Conservation (phyloP, 2,888 invertebrate species). For the Plusia festucae region DNA sequence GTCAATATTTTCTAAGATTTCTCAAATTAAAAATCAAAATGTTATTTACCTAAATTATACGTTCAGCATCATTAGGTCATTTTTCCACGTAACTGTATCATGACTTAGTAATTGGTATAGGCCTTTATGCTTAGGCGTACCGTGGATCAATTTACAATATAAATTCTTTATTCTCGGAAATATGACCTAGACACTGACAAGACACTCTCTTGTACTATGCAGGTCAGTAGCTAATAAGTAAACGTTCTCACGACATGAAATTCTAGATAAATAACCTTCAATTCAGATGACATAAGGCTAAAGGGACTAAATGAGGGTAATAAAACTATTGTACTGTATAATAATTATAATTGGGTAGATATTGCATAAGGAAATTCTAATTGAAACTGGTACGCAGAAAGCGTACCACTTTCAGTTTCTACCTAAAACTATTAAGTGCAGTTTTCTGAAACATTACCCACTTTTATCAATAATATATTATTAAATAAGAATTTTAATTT, state of each 20-base stretch:
- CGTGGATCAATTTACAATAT: not conserved
- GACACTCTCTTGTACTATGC: not conserved
- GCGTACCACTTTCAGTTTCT: not conserved
- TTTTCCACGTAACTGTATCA: not conserved
- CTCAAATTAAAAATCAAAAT: not conserved
- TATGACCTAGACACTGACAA: conserved; percentile 4
- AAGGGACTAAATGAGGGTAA: not conserved
- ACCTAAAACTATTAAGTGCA: too few species aligned
- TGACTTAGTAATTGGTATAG: not conserved
- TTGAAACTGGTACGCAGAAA: too few species aligned
- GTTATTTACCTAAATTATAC: not conserved
- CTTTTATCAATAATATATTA: too few species aligned
- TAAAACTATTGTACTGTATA: not conserved
- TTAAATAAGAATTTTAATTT: too few species aligned
- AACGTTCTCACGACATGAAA: conserved; percentile 4
- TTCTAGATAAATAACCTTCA: conserved; percentile 4
- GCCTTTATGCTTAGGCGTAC: not conserved
- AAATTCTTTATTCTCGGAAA: not conserved
- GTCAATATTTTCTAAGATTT: not conserved
- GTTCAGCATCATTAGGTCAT: not conserved
- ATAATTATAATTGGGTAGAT: not conserved
- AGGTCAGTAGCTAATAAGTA: not conserved
- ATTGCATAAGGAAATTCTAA: too few species aligned
- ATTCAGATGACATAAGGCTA: not conserved
- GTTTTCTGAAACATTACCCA: too few species aligned